These are phyloP conservation scores for Dendrocincla tyrannina DNA, from an alignment of 2,797 vertebrate species.

Conservation along the genomic window DNA sequence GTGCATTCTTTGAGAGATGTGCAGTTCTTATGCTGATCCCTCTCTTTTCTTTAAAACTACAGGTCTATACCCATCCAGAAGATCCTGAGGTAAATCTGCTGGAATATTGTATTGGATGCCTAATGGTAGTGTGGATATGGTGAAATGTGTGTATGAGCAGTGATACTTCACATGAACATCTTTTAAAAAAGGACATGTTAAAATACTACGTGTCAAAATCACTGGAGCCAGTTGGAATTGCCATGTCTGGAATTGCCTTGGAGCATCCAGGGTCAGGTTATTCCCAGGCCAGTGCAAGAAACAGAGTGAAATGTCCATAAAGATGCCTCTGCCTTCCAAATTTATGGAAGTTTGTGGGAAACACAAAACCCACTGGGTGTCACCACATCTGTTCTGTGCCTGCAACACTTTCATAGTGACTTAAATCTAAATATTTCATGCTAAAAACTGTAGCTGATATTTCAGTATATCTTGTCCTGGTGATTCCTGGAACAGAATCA, in stretches of 20 bases:
- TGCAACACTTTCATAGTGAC: rapidly evolving
- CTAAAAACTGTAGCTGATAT: not conserved
- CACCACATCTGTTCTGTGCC: rapidly evolving
- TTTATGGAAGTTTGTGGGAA: not conserved
- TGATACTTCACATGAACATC: not conserved
- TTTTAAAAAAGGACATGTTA: rapidly evolving
- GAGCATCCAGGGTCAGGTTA: no score
- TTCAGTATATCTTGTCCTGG: not conserved
- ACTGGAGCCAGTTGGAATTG: not conserved
- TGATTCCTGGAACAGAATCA: not conserved
- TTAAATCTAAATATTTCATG: not conserved
- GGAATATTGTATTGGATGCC: not conserved
- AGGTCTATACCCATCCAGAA: constrained; percentile 91
- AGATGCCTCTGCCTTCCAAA: not conserved
- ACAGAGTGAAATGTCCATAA: not conserved
- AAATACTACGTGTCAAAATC: not conserved
- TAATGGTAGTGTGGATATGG: not conserved
- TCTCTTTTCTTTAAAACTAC: constrained; percentile 20
- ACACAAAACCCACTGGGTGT: not conserved
- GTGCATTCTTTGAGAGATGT: not conserved
- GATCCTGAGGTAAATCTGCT: constrained; percentile 83
- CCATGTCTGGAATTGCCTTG: not conserved
- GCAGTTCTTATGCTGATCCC: not conserved
- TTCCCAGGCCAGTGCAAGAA: not conserved
- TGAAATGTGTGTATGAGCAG: not conserved